Base-by-base conservation (phyloP, 2,797 vertebrate genomes). In the Lateolabrax maculatus region DNA sequence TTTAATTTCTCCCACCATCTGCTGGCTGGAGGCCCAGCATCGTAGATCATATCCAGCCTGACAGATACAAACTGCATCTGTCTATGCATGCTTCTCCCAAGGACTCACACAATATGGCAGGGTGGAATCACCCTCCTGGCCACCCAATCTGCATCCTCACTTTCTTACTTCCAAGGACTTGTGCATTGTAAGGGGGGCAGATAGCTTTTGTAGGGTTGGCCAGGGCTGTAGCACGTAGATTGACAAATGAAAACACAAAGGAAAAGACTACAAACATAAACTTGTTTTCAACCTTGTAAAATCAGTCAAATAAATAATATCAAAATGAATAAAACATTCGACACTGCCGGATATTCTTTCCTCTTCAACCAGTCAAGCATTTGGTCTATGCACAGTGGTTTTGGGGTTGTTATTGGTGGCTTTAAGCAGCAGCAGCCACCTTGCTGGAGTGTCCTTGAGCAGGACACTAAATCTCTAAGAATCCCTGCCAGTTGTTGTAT, bases 1-100 rank as follows among this genome's bases (percentile, higher is more conserved):
- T 95, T 95, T 95, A 93, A 95, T 95, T 95, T 94, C 92, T 92
- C 87, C 89, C 84, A 95, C 94, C 93, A 94, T 95, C 95, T 95
- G 94, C 93, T 94, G 95, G 95, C 93, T 93, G 90, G 80, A 92
- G 84, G 93, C 94, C 94, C 84, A 46, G 87, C 76, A 21, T 90
- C 87, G 79, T 95, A 94, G 90, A 94, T 95, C 94, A 95, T 90
- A 92, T 88, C 84, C 73, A 73, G 85, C 77, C 90, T 94, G 94
- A 95, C 94, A 94, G 92, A 87, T 93, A 94, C 93, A 95, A 94
- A 95, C 92, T 93, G 93, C 91, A 89, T 93, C 93, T 95, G 94
- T 94, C 94, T 87, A 80, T 85, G 87, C 80, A 83, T 74, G 90
- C 91, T 83, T 93, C 89, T 94, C 92, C 88, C 94, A 95, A 95